Evolutionary conservation across 2,797 vertebrate genomes (phyloP), one percentile per base, ranked within the genome.

Genomic region (Malacoctenus gilli): DNA sequence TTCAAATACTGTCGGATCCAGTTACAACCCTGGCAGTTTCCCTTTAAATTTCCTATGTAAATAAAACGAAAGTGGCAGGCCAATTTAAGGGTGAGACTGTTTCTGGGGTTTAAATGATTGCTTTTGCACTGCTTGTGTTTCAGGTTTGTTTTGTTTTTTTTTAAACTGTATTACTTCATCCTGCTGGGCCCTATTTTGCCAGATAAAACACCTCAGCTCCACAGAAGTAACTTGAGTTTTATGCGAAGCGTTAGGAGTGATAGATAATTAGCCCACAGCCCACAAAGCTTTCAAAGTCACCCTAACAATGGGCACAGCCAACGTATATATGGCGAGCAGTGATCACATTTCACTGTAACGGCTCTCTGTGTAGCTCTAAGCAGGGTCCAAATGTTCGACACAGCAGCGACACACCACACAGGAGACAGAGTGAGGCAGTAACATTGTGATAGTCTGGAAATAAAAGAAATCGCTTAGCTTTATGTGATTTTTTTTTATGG

Each of bases 201-300:
- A 62, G 51, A 43, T 34, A 23, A 36, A 72, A 59, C 70, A 43
- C 58, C 63, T 62, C 43, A 49, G 19, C 43, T 59, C 25, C 13
- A 12, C 20, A 59, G 21, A 54, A 23, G 52, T 31, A 47, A 56
- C 36, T 37, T 5, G 38, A 53, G 9, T 68, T 19, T n/a, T 53
- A 34, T 60, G 58, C 25, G 32, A 59, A 56, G 44, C 46, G 23
- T 28, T 62, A 48, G 44, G 59, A 59, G 35, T 63, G 46, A 67
- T 61, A 43, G 46, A 53, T 75, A 39, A 69, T 70, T 72, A 74
- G 54, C 35, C 34, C 8, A 31, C 50, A 55, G 66, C 48, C 41
- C 52, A 22, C 25, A 32, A 59, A 57, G 59, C 59, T 50, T 77
- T 68, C 52, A 74, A 32, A 51, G 38, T 65, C 15, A 15, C 44